Evolutionary conservation across 2,888 invertebrate species (phyloP), one percentile per base, ranked within the genome.

Genomic region (Acrocyrtus sp.): DNA sequence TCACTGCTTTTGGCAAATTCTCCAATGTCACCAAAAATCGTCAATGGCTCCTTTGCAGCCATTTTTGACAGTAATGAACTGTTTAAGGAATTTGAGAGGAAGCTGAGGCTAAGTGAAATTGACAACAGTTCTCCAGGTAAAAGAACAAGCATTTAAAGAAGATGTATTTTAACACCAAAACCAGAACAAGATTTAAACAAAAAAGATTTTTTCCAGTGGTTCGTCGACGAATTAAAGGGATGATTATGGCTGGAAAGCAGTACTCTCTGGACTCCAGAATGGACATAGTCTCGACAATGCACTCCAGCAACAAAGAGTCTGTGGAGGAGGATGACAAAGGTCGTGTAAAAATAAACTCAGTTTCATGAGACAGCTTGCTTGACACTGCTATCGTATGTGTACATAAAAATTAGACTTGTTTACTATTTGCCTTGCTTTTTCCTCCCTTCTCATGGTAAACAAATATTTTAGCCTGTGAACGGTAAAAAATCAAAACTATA

Each of bases 1-100:
- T 96, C 96, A 82, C 88, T 98, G 1, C 88, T 98, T 24, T 87
- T 98, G 56, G 94, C 96, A 57, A 98, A 98, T 85, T 94, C 95
- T 1, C 97, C 97, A 0, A 94, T 95, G 92, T 96, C 96, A 4
- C 98, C 98, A 0, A 98, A 97, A 86, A 93, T 98, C 58, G 95
- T 96, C 2, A 95, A 96, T 82, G 96, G 75, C 3, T 95, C 94
- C 54, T 96, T 95, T 84, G 95, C 92, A 0, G 96, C 95, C 26
- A 92, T 96, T 75, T 94, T 94, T 81, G 95, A 96, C 83, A 90
- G 90, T 70, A 89, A 89, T 56, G 92, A 92, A 81, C 82, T 85
- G 45, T 86, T 92, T 76, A 89, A 88, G 15, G 91, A 92, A 56
- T 92, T 91, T 82, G 89, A 90, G 45, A 90, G 89, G 82, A 90